These are phyloP conservation scores for Atrina japonica DNA, from an alignment of 2,888 invertebrate species.

Conservation along the genomic window DNA sequence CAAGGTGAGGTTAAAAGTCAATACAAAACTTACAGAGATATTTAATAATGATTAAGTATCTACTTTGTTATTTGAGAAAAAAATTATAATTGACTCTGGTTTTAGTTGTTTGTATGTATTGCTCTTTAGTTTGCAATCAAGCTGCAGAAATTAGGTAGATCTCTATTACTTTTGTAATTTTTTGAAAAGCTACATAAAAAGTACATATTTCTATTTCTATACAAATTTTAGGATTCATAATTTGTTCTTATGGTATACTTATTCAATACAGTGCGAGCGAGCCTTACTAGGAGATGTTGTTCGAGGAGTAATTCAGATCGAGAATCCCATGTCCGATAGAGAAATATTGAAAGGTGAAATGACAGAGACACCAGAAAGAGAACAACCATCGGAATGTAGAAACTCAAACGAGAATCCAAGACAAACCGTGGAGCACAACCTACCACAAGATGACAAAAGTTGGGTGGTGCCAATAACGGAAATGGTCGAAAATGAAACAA, in stretches of 20 bases:
- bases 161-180: no score
- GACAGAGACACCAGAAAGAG: conserved; percentile 24
- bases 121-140: background rate
- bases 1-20: no score
- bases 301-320: conserved; percentile 42
- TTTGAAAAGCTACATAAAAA: no score
- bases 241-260: no score
- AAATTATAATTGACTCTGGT: background rate
- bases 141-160: no score
- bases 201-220: no score
- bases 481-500: background rate
- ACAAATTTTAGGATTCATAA: no score
- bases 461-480: background rate
- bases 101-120: background rate
- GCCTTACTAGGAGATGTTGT: conserved; percentile 15
- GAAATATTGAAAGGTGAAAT: conserved; percentile 64
- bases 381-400: background rate
- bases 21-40: no score
- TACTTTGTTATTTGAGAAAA: no score
- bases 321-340: conserved; percentile 66
- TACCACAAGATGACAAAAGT: background rate
- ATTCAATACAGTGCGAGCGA: conserved; percentile 5
- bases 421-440: background rate
- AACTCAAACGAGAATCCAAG: background rate
- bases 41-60: no score